These are phyloP conservation scores for Stichopus chloronotus DNA, from an alignment of 35 echinoderm and acorn worm species.

Conservation along the genomic window DNA sequence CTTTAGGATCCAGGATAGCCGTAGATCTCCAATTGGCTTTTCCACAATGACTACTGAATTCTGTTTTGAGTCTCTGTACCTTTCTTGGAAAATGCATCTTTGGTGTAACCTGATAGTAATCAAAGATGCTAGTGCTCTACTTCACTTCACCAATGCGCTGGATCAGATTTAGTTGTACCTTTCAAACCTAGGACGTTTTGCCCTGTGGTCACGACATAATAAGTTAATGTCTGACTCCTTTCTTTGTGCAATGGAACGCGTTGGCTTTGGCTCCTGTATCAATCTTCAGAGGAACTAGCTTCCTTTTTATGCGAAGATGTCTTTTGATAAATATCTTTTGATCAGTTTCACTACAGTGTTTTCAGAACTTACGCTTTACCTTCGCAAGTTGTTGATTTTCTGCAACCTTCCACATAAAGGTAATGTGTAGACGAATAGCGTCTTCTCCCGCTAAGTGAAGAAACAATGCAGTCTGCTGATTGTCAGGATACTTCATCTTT, in stretches of 20 bases:
- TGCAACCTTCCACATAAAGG: not conserved
- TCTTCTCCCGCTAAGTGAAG: conserved; percentile 13
- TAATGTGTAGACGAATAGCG: not conserved
- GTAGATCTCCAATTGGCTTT: too few species aligned
- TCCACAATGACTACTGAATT: conserved; percentile 9
- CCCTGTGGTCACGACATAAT: too few species aligned
- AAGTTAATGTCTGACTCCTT: too few species aligned
- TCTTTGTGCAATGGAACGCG: not conserved
- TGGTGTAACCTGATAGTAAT: too few species aligned
- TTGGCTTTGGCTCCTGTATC: conserved; percentile 38
- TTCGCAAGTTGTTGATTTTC: conserved; percentile 12
- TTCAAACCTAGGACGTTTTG: too few species aligned
- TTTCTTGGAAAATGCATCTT: too few species aligned
- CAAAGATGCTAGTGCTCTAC: too few species aligned
- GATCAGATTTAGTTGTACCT: too few species aligned
- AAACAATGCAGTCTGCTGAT: not conserved
- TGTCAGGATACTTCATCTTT: not conserved
- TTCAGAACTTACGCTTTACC: conserved; percentile 12
- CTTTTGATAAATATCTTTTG: too few species aligned
- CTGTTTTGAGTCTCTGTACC: too few species aligned
- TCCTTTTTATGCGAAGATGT: not conserved
- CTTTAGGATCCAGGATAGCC: conserved; percentile 66
- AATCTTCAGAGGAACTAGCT: not conserved
- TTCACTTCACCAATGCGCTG: too few species aligned
- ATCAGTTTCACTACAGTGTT: not conserved